Conservation (phyloP, 1,140 invertebrate species). For the Pachypeltis micranthus region DNA sequence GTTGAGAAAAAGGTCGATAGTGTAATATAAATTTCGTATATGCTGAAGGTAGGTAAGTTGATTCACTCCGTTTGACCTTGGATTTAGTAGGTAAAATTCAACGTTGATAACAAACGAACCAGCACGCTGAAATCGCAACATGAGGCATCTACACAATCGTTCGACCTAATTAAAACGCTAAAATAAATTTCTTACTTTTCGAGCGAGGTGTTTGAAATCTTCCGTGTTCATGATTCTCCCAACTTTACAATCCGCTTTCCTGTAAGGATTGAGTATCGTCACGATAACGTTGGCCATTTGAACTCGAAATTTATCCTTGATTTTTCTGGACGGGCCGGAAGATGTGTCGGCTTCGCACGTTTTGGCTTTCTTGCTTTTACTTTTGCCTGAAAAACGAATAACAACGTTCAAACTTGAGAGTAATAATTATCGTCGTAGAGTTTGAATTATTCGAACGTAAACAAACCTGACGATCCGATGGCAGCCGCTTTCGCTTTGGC, state of each 20-base stretch:
- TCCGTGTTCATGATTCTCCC: constrained; percentile 79
- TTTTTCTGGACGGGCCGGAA: constrained; percentile 43
- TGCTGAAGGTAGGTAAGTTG: too few relatives aligned
- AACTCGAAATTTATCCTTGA: constrained; percentile 78
- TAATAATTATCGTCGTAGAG: too few relatives aligned
- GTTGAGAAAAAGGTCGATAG: too few relatives aligned
- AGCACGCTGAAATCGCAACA: not conserved
- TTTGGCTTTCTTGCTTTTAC: constrained; percentile 21
- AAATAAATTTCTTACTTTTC: constrained; percentile 87
- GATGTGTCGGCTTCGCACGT: constrained; percentile 37
- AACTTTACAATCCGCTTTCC: constrained; percentile 67
- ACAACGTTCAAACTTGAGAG: too few relatives aligned
- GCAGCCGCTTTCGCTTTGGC: constrained; percentile 21
- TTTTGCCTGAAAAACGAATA: constrained; percentile 1
- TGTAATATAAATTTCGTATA: too few relatives aligned
- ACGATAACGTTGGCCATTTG: constrained; percentile 86
- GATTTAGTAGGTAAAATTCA: too few relatives aligned
- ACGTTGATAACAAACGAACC: too few relatives aligned
- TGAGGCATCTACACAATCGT: constrained; percentile 2
- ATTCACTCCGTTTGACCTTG: too few relatives aligned
- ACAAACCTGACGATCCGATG: not conserved
- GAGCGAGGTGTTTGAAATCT: constrained; percentile 90
- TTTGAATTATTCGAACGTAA: too few relatives aligned
- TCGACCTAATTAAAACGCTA: constrained; percentile 11
- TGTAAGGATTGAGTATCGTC: constrained; percentile 76